A percentile compares a stretch with the other conserved stretches of the same genome.
These are phyloP conservation scores for Magallana gigas DNA, from an alignment of 1,140 invertebrate species.

Conservation along the genomic window DNA sequence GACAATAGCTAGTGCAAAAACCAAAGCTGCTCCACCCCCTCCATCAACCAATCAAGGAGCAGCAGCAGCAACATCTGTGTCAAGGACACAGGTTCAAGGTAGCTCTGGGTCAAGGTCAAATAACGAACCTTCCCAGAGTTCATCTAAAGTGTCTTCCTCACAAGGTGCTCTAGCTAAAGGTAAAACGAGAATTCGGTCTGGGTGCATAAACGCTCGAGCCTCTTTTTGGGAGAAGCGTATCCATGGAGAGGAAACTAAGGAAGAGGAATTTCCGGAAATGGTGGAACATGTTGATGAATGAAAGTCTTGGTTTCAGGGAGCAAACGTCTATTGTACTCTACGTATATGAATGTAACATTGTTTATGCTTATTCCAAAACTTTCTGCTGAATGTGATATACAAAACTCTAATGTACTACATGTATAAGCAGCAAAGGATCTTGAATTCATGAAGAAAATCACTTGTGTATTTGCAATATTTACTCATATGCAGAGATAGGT, in stretches of 20 bases:
- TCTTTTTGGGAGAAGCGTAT: conserved; percentile 73
- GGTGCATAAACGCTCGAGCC: conserved; percentile 70
- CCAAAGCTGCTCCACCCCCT: conserved; percentile 25
- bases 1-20: conserved; percentile 14
- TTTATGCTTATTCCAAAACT: not conserved
- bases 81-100: conserved; percentile 20
- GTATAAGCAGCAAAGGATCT: too few species aligned
- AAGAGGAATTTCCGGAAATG: conserved; percentile 70
- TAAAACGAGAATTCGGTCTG: conserved; percentile 64
- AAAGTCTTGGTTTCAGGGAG: not conserved
- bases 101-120: conserved; percentile 3
- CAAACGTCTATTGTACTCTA: not conserved
- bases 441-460: too few species aligned
- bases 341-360: not conserved
- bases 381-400: not conserved
- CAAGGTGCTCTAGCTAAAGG: conserved; percentile 37
- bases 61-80: not conserved
- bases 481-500: too few species aligned
- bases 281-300: conserved; percentile 58
- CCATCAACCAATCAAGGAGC: not conserved
- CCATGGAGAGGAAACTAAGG: conserved; percentile 57
- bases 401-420: too few species aligned
- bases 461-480: too few species aligned
- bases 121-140: not conserved
- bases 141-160: not conserved